Conservation (phyloP, 2,113 vertebrate genomes). For the Boulengeromyrus knoepffleri region DNA sequence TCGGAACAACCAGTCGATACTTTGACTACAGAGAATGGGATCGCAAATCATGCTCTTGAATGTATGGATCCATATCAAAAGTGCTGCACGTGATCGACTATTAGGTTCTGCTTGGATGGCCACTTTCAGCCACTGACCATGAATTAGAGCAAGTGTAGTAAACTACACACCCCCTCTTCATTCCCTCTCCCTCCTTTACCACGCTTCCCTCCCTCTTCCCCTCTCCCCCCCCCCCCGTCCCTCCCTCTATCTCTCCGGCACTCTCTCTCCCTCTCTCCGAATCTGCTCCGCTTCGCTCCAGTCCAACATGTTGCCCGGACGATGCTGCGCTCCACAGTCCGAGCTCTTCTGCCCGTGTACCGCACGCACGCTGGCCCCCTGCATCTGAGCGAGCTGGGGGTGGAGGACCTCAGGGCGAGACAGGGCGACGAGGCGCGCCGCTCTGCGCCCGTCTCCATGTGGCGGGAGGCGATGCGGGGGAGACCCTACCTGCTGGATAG, state of each 20-base stretch:
- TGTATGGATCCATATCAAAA: not conserved
- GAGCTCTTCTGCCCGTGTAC: slow-evolving; percentile 35
- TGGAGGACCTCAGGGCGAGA: slow-evolving; percentile 21
- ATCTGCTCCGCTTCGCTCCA: slow-evolving; percentile 26
- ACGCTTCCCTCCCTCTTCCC: slow-evolving; percentile 19
- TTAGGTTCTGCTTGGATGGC: not conserved
- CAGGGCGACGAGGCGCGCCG: slow-evolving; percentile 23
- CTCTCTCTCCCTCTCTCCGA: slow-evolving; percentile 23
- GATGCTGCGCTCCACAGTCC: slow-evolving; percentile 39
- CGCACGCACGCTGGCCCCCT: slow-evolving; percentile 28
- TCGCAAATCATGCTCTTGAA: not conserved
- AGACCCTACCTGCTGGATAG: slow-evolving; percentile 73
- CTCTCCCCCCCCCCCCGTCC: not conserved
- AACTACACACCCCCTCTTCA: slow-evolving; percentile 20
- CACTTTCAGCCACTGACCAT: slow-evolving; percentile 12
- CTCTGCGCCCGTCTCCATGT: slow-evolving; percentile 57
- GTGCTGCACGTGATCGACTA: not conserved
- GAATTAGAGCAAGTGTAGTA: slow-evolving; percentile 22
- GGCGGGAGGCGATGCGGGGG: slow-evolving; percentile 78
- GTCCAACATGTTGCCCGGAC: slow-evolving; percentile 47
- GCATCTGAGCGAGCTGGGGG: slow-evolving; percentile 33
- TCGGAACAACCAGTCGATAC: not conserved
- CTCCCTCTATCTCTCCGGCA: slow-evolving; percentile 16
- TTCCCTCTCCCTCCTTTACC: slow-evolving; percentile 10
- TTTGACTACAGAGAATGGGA: not conserved